Evolutionary conservation across 2,113 vertebrate genomes (phyloP).

Genomic region (Sinocyclocheilus grahami): DNA sequence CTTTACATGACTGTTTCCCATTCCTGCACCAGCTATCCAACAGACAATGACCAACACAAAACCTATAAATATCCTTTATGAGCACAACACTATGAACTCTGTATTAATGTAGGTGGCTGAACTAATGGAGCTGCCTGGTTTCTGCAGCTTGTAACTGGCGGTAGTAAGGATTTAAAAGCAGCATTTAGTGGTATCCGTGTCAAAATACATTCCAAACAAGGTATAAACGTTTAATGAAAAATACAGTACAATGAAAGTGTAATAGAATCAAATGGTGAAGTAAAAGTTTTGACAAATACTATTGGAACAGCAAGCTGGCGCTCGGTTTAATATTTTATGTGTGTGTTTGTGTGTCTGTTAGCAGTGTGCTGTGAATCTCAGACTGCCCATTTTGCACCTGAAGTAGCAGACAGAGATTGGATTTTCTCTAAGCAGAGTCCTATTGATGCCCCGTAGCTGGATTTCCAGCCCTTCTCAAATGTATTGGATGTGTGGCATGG

Average conservation of each 20-base stretch:
- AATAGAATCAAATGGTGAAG: background rate
- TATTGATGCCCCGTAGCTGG: conserved; percentile 65
- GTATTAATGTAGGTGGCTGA: conserved; percentile 35
- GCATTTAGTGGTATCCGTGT: conserved; percentile 28
- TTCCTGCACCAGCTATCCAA: background rate
- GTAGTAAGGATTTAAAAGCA: conserved; percentile 5
- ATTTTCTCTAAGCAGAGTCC: conserved; percentile 63
- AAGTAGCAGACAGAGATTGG: conserved; percentile 40
- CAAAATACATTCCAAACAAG: background rate
- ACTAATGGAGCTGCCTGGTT: conserved; percentile 10
- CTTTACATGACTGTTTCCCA: background rate
- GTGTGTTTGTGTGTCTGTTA: conserved; percentile 20
- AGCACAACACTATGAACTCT: conserved; percentile 6
- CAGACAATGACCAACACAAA: conserved; percentile 26
- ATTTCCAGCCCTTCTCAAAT: conserved; percentile 61
- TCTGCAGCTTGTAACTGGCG: background rate
- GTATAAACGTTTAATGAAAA: conserved; percentile 14
- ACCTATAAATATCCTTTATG: conserved; percentile 35
- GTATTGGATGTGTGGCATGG: conserved; percentile 59
- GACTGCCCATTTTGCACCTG: conserved; percentile 21
- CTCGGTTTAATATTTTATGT: conserved; percentile 8
- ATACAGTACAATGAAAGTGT: conserved; percentile 28
- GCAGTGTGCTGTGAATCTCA: conserved; percentile 8
- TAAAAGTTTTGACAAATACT: conserved; percentile 28
- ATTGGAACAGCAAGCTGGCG: background rate